Evolutionary conservation across 2,113 vertebrate species (phyloP), one percentile per base, ranked within the genome.

Genomic region (Pardalotus punctatus): DNA sequence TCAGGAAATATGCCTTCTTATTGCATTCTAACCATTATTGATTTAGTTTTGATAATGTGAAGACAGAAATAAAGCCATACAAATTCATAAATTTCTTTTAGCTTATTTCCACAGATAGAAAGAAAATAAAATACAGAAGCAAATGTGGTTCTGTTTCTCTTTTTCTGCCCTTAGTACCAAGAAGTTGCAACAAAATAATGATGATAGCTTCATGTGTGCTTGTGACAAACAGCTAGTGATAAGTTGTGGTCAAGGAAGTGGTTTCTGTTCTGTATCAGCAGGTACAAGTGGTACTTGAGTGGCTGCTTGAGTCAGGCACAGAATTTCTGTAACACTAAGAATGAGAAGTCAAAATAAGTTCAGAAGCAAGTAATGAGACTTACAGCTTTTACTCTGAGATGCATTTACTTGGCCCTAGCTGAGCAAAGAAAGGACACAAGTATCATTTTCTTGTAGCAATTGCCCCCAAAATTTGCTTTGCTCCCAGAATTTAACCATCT

Each of bases 331-430:
- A 76, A 51, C 24, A 97, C 80, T 97, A 84, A 97, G 80, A 97
- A 71, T 7, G 91, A 97, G 76, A 98, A 97, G 96, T 97, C 97
- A 96, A 79, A 54, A 8, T 10, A 19, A 95, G 95, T 95, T 88
- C 87, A 85, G 81, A 54, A 64, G 22, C 38, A 77, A 87, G 50
- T 27, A 35, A 83, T 5, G 2, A 51, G 58, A 54, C 22, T 65
- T 90, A 81, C 2, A 56, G 7, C 13, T 95, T 85, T 76, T n/a
- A 57, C 6, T 40, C 69, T 60, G 12, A 1, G 2, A 72, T 27
- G 36, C 6, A 35, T 42, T 54, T 61, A 21, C 11, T 28, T 65
- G n/a, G 24, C 28, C 10, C n/a, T 51, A 36, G 35, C 10, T 0
- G 0, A 61, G 43, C 25, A 36, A 88, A 84, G 40, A 58, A 84